phyloP scores from a whole-genome alignment of 2,797 vertebrate genomes.

The Crotalus adamanteus region DNA sequence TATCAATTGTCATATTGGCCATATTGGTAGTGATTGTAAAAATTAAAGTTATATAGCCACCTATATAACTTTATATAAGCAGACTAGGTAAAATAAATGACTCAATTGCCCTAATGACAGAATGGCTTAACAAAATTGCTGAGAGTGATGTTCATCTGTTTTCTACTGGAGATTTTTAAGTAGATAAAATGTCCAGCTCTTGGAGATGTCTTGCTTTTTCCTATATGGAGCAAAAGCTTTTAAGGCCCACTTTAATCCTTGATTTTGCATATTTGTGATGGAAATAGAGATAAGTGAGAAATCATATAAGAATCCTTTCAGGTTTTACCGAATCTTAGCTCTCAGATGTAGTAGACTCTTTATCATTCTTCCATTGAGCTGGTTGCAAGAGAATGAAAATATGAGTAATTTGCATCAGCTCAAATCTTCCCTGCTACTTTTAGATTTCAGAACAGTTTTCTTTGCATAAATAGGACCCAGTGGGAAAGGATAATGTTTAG shows the following conservation, averaged over 20 bases:
- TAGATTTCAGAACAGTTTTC: slow-evolving; percentile 64
- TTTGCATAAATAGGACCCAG: slow-evolving; percentile 54
- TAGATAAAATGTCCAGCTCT: neutral
- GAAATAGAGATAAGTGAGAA: neutral
- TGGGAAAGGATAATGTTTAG: slow-evolving; percentile 45
- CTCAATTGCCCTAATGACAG: neutral
- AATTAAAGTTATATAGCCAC: no score
- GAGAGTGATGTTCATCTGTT: neutral
- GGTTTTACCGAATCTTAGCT: neutral
- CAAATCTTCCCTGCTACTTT: slow-evolving; percentile 44
- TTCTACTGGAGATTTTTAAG: neutral
- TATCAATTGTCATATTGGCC: neutral
- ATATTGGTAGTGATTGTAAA: no score
- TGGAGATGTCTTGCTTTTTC: neutral
- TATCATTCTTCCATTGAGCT: slow-evolving; percentile 30
- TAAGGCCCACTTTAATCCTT: neutral
- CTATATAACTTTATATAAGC: neutral
- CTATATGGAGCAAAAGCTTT: neutral
- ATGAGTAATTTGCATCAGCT: slow-evolving; percentile 51
- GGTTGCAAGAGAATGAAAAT: slow-evolving; percentile 40
- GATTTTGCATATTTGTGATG: neutral
- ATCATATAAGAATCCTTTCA: neutral
- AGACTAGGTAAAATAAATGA: neutral
- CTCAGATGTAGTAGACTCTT: neutral
- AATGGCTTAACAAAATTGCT: neutral